Evolutionary conservation across 2,113 vertebrate genomes (phyloP).

Genomic region (Vulpes lagopus): DNA sequence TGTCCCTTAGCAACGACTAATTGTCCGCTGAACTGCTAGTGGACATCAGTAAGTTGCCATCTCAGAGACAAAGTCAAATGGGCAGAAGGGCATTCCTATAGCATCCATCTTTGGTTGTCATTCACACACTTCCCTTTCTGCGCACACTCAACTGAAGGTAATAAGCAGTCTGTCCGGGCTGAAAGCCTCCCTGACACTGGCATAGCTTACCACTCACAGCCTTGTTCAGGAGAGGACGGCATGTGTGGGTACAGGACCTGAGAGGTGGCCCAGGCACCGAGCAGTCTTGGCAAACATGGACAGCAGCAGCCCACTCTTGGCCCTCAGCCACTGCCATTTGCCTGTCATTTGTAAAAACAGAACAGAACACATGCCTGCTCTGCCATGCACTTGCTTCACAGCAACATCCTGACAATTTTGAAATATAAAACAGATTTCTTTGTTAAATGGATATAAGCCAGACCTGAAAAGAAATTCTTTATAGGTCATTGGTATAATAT

Average conservation of each 20-base stretch:
- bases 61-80: neutral
- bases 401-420: neutral
- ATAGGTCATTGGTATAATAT: neutral
- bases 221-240: neutral
- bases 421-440: constrained; percentile 1
- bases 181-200: neutral
- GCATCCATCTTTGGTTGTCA: neutral
- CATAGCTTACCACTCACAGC: neutral
- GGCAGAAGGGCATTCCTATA: neutral
- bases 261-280: neutral
- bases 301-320: neutral
- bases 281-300: neutral
- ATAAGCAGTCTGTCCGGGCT: neutral
- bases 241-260: neutral
- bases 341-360: neutral
- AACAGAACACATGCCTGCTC: neutral
- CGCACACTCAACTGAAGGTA: neutral
- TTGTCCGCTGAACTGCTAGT: neutral
- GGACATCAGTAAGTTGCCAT: neutral
- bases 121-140: neutral
- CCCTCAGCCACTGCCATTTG: neutral
- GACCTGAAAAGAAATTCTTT: neutral
- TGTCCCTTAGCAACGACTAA: neutral
- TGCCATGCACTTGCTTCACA: neutral
- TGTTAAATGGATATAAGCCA: neutral